phyloP scores from a whole-genome alignment of 2,113 vertebrate genomes.

The Corythoichthys intestinalis region DNA sequence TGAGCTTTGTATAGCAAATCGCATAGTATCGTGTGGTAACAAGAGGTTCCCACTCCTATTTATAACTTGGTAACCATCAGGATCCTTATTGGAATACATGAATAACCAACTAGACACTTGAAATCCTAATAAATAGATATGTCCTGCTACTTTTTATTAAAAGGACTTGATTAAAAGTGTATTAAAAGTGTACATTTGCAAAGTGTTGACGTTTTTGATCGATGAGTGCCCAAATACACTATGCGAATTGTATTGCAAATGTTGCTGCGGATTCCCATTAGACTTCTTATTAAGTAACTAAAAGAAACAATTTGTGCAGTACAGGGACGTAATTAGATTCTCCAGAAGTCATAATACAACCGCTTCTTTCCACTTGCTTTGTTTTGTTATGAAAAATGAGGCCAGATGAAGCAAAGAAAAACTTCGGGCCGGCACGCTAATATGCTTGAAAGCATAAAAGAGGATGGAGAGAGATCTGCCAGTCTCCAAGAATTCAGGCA shows the following conservation, averaged over 20 bases:
- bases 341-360: conserved; percentile 21
- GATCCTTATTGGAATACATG: too few species aligned
- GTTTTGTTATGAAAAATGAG: conserved; percentile 14
- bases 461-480: conserved; percentile 20
- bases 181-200: background rate
- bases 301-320: conserved; percentile 14
- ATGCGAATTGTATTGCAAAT: conserved; percentile 4
- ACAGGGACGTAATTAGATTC: conserved; percentile 18
- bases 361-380: conserved; percentile 9
- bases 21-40: too few species aligned
- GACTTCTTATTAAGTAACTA: conserved; percentile 1
- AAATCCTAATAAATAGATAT: background rate
- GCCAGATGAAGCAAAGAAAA: conserved; percentile 24
- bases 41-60: too few species aligned
- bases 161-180: background rate
- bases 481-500: conserved; percentile 31
- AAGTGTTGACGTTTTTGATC: conserved; percentile 24
- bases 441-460: conserved; percentile 55
- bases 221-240: conserved; percentile 19
- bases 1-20: too few species aligned
- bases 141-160: background rate
- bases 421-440: conserved; percentile 6
- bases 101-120: too few species aligned
- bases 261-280: conserved; percentile 24
- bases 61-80: too few species aligned